phyloP scores from a whole-genome alignment of 1,140 invertebrate genomes.

The Conopomorpha cramerella region DNA sequence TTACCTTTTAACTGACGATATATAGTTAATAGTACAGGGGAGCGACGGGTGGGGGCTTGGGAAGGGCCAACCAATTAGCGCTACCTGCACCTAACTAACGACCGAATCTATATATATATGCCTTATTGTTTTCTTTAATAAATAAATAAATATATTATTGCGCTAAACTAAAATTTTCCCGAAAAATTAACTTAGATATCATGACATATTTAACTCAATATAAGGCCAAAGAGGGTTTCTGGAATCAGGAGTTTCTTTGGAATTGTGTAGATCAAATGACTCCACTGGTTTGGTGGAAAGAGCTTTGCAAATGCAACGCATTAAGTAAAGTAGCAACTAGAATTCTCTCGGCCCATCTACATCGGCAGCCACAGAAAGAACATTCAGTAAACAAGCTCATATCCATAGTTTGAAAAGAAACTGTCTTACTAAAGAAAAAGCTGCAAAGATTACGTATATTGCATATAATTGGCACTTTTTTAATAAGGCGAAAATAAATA shows the following conservation, averaged over 20 bases:
- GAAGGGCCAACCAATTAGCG: too few species aligned
- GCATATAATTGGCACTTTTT: conserved; percentile 12
- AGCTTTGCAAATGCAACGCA: conserved; percentile 8
- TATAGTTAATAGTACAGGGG: too few species aligned
- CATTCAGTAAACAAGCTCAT: conserved; percentile 8
- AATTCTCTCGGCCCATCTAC: conserved; percentile 13
- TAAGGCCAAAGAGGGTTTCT: conserved; percentile 11
- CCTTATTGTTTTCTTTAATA: too few species aligned
- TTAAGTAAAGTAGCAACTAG: conserved; percentile 10
- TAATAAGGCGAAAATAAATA: too few species aligned
- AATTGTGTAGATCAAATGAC: conserved; percentile 3
- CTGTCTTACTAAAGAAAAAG: conserved; percentile 10
- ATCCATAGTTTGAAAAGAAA: conserved; percentile 13
- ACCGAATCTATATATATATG: too few species aligned
- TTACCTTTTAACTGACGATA: too few species aligned
- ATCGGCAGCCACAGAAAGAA: conserved; percentile 12
- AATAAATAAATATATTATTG: too few species aligned
- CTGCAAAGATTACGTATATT: conserved; percentile 12
- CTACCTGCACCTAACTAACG: too few species aligned
- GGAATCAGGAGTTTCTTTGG: conserved; percentile 9
- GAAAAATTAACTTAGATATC: conserved; percentile 7
- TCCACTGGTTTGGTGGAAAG: conserved; percentile 13
- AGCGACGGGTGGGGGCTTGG: too few species aligned
- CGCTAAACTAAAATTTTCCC: conserved; percentile 9
- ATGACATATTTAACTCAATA: conserved; percentile 9